Base-by-base conservation (phyloP, 2,888 invertebrate species). In the Conistra vaccinii region DNA sequence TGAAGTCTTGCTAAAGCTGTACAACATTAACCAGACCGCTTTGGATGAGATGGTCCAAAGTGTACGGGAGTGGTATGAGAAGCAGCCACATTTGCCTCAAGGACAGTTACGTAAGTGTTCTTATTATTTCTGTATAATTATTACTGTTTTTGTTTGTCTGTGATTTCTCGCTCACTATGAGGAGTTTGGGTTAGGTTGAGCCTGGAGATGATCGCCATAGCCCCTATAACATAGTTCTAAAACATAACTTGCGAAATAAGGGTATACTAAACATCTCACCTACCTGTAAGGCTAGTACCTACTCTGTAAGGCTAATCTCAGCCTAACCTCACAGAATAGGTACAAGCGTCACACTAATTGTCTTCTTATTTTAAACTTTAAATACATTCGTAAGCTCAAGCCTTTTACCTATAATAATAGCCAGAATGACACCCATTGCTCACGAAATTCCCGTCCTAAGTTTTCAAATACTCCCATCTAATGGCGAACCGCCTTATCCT, bases 71-170 rank as follows among this genome's bases (percentile, higher is more conserved):
- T 94, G 93, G 94, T 91, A 91, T 57, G 85, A 80, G 42, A 89
- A 92, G 65, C 93, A 93, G 85, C 91, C 91, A 2, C 94, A 94
- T 87, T 87, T 94, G 69, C 94, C 94, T 4, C 89, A 92, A 88
- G 93, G 91, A 83, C 86, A 88, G 35, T 76, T 89, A 39, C 84
- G 89, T 90, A 73, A 90, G 88, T 85, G 26, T n/a, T 42, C 9
- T 14, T 55, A 12, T 70, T n/a, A 42, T 35, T 42, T 20, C 3
- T 42, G 4, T n/a, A 39, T 39, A 35, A n/a, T 26, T 39, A 17
- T 61, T 35, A 35, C 1, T 60, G 3, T 23, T 60, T 32, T 60
- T 23, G 4, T 20, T 29, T 53, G 26, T 32, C 20, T 29, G 9
- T 29, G 29, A 20, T 29, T 57, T 17, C 29, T 29, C 3, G 5